These are phyloP conservation scores for Diacarnus erythraeanus DNA, from an alignment of 37 sponge, comb jelly and placozoan species.

Conservation along the genomic window DNA sequence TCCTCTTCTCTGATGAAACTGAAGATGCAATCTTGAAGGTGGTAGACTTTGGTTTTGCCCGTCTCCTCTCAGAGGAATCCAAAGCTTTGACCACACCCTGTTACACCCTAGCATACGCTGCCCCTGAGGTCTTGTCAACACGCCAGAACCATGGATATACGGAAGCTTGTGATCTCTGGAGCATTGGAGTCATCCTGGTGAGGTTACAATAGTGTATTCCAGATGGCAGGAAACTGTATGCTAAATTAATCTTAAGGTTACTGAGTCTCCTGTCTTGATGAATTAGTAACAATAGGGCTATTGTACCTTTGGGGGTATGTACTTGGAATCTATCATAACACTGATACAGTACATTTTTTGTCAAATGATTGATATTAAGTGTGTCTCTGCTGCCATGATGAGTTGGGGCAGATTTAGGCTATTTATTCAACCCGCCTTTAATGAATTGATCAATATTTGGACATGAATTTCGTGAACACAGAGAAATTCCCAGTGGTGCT, in stretches of 20 bases:
- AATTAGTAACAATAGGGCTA: too few species aligned
- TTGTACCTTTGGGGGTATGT: too few species aligned
- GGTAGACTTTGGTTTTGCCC: conserved; percentile 95
- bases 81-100: conserved; percentile 89
- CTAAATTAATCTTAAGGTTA: neutral
- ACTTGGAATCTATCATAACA: neutral
- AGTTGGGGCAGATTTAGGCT: too few species aligned
- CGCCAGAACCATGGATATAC: conserved; percentile 71
- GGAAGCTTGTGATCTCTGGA: conserved; percentile 96
- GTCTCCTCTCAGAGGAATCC: conserved; percentile 54
- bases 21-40: conserved; percentile 70
- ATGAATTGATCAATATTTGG: too few species aligned
- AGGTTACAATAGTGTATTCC: conserved; percentile 16
- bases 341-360: too few species aligned
- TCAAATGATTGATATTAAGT: too few species aligned
- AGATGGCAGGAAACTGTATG: neutral
- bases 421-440: too few species aligned
- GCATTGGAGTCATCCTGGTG: conserved; percentile 95
- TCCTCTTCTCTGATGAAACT: conserved; percentile 56
- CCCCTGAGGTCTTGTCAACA: conserved; percentile 88
- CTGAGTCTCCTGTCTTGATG: too few species aligned
- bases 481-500: too few species aligned
- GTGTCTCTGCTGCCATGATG: too few species aligned
- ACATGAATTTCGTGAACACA: too few species aligned
- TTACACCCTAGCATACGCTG: conserved; percentile 92